phyloP scores from a whole-genome alignment of 92 coral and sea anemone genomes.

The Porites rus region DNA sequence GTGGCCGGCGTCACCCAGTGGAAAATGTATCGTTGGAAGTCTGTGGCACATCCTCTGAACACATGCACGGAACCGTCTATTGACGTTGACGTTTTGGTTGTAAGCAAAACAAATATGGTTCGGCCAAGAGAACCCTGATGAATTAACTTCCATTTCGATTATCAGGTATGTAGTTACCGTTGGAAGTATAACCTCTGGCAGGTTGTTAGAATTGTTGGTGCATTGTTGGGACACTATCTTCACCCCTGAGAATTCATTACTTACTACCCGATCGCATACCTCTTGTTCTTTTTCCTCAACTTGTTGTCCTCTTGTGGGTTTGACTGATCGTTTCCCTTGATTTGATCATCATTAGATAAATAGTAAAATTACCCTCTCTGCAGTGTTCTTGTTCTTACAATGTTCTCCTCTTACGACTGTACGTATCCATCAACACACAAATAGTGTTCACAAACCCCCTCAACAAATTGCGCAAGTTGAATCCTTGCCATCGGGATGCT shows the following conservation, averaged over 20 bases:
- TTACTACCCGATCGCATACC: neutral
- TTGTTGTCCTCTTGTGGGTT: slow-evolving; percentile 16
- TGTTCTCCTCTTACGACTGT: slow-evolving; percentile 19
- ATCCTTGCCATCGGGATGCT: slow-evolving; percentile 14
- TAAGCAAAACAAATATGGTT: slow-evolving; percentile 1
- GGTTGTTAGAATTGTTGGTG: neutral
- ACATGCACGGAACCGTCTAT: slow-evolving; percentile 21
- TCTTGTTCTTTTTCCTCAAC: slow-evolving; percentile 12
- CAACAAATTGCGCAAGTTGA: slow-evolving; percentile 43
- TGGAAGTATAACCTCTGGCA: neutral
- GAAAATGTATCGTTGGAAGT: slow-evolving; percentile 44
- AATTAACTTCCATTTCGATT: neutral
- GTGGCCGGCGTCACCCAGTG: slow-evolving; percentile 34
- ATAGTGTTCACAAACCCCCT: slow-evolving; percentile 44
- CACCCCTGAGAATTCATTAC: neutral
- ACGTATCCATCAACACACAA: slow-evolving; percentile 31
- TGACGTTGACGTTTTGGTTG: slow-evolving; percentile 20
- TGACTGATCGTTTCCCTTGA: neutral
- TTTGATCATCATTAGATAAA: too few species aligned
- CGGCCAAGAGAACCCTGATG: neutral
- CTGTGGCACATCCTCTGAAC: slow-evolving; percentile 31
- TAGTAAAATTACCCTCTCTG: neutral
- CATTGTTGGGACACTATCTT: neutral
- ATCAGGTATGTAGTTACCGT: neutral
- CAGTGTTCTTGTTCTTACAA: neutral